A percentile compares a stretch with the other conserved stretches of the same genome.
Conservation (phyloP, 2,888 invertebrate species). For the Microplitis manilae region DNA sequence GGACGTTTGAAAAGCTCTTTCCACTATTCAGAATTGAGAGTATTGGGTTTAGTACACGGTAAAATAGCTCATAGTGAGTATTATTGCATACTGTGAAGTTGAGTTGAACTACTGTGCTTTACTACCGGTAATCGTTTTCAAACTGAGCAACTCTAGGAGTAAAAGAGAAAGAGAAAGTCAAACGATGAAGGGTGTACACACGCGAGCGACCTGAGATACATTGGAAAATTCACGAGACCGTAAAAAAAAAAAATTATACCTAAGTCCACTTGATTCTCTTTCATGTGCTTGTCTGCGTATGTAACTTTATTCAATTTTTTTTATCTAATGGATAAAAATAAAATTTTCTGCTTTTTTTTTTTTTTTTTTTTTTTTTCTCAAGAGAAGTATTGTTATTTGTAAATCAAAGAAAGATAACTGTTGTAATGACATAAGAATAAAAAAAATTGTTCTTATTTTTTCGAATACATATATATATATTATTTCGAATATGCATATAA, state of each 20-base stretch:
- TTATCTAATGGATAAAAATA: background rate
- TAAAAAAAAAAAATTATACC: slow-evolving; percentile 31
- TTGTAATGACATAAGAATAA: background rate
- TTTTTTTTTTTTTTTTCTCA: background rate
- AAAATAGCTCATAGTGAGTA: slow-evolving; percentile 8
- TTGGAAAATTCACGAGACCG: slow-evolving; percentile 41
- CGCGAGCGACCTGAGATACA: slow-evolving; percentile 33
- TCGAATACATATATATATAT: background rate
- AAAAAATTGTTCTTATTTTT: background rate
- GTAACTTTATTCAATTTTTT: background rate
- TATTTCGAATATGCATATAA: background rate
- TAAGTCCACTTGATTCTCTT: slow-evolving; percentile 18
- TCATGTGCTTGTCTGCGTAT: background rate
- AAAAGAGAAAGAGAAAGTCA: slow-evolving; percentile 9
- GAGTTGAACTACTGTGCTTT: background rate
- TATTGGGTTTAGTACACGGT: slow-evolving; percentile 8
- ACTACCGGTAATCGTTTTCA: background rate
- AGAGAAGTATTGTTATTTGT: background rate
- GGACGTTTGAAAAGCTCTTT: slow-evolving; percentile 24
- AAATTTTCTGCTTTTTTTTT: too few species aligned
- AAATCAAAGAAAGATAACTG: background rate
- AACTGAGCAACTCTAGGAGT: background rate
- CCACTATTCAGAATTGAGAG: slow-evolving; percentile 10
- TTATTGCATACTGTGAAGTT: slow-evolving; percentile 7
- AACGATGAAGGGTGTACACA: background rate